phyloP scores from a whole-genome alignment of 1,140 invertebrate species.

The Pinna nobilis region DNA sequence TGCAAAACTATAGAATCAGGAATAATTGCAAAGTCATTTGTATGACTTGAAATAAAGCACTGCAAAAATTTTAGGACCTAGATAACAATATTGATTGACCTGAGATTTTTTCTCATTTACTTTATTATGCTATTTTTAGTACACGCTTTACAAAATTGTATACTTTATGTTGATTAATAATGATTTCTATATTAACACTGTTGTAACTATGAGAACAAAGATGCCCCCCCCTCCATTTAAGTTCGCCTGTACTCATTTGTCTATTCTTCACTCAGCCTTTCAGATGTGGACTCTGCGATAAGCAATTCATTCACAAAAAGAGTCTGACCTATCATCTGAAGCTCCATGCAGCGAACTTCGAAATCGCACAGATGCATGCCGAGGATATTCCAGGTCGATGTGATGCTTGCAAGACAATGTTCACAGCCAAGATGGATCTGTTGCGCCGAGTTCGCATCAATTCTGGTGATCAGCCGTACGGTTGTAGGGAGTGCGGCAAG shows the following conservation, averaged over 20 bases:
- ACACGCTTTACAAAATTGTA: no score
- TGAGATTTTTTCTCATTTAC: no score
- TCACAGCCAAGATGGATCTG: constrained; percentile 18
- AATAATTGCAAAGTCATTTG: no score
- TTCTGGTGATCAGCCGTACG: constrained; percentile 78
- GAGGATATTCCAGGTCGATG: constrained; percentile 23
- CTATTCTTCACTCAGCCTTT: background rate
- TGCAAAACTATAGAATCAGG: no score
- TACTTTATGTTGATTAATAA: no score
- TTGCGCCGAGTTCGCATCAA: constrained; percentile 7
- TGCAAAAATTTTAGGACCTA: no score
- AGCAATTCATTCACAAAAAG: constrained; percentile 14
- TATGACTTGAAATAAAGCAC: no score
- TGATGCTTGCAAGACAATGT: constrained; percentile 18
- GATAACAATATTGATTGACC: no score
- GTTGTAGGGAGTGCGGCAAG: constrained; percentile 91
- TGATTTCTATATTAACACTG: no score
- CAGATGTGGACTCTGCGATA: constrained; percentile 22
- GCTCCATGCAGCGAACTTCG: constrained; percentile 2
- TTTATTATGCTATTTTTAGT: no score
- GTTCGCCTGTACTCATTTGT: background rate
- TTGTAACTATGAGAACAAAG: no score
- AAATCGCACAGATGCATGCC: constrained; percentile 14
- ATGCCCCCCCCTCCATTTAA: no score
- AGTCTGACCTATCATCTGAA: constrained; percentile 11